Evolutionary conservation across 2,888 invertebrate species (phyloP), one percentile per base, ranked within the genome.

Genomic region (Bugulina stolonifera): DNA sequence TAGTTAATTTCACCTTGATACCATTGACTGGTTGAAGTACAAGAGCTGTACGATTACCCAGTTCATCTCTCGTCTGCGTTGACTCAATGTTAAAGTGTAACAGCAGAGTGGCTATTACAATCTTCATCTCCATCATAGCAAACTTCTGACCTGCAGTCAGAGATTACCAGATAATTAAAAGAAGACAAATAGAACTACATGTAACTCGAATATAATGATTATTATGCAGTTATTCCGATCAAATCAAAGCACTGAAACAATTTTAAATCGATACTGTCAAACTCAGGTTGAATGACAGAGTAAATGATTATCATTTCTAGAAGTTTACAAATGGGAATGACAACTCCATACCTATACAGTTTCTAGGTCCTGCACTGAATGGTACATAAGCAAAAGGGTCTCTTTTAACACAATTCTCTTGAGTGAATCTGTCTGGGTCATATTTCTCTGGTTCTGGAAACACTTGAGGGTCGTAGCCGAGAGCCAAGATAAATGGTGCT

Each of bases 401-500:
- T 74, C 93, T 88, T 77, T 89, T 89, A 70, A 90, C 89, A 74
- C 89, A 90, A 76, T 88, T 89, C 77, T 90, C 89, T 0, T 92
- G 90, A 75, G 89, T 80, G 82, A 91, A 91, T 75, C 91, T 84
- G 71, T 93, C 93, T 0, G 93, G 93, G 85, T 93, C 88, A 81
- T 91, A 93, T 75, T 86, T 87, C 64, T 89, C 86, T 0, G 91
- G 90, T 75, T 91, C 86, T 0, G 88, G 87, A 84, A 88, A 91
- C 71, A 88, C 84, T 23, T 87, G 85, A 0, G 88, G 87, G 79
- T 89, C 87, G 3, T 89, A 87, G 81, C 91, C 91, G 5, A 85
- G 77, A 27, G 80, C 79, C 10, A 57, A n/a, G 5, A 25, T 5
- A 57, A n/a, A 57, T 3, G 25, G 3, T 23, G 14, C 18, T n/a